phyloP scores from a whole-genome alignment of 35 echinoderm and acorn worm genomes.

The Ophiothrix spiculata region DNA sequence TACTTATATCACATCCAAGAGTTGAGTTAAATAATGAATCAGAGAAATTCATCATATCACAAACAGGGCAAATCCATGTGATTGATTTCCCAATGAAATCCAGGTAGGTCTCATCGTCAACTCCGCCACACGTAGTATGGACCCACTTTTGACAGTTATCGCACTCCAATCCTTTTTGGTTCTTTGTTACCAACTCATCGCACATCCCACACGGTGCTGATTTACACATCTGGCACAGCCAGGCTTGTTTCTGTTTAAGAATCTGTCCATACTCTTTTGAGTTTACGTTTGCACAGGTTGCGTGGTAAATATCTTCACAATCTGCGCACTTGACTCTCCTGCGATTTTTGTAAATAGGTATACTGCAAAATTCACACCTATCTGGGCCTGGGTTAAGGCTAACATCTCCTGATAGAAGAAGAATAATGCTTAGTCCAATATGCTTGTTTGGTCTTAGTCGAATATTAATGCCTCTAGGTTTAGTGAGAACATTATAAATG shows the following conservation, averaged over 20 bases:
- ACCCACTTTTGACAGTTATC: conserved; percentile 10
- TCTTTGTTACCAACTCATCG: background rate
- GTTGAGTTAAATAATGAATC: conserved; percentile 4
- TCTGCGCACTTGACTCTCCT: background rate
- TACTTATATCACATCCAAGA: background rate
- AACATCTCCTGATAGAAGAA: background rate
- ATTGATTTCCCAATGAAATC: background rate
- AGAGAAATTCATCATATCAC: conserved; percentile 21
- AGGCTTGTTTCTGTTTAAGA: background rate
- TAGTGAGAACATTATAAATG: background rate
- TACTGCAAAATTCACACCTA: background rate
- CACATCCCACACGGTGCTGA: conserved; percentile 14
- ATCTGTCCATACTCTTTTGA: background rate
- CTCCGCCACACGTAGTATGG: background rate
- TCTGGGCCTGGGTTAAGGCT: background rate
- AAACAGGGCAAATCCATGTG: conserved; percentile 16
- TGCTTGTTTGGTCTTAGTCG: background rate
- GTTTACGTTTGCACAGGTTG: background rate
- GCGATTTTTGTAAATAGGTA: background rate
- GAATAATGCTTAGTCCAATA: background rate
- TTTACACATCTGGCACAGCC: background rate
- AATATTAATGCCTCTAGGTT: background rate
- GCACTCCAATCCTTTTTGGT: background rate
- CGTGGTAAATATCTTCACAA: background rate
- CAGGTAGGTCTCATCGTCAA: conserved; percentile 12